Conservation (phyloP, 2,888 invertebrate genomes). For the Monochamus alternatus region DNA sequence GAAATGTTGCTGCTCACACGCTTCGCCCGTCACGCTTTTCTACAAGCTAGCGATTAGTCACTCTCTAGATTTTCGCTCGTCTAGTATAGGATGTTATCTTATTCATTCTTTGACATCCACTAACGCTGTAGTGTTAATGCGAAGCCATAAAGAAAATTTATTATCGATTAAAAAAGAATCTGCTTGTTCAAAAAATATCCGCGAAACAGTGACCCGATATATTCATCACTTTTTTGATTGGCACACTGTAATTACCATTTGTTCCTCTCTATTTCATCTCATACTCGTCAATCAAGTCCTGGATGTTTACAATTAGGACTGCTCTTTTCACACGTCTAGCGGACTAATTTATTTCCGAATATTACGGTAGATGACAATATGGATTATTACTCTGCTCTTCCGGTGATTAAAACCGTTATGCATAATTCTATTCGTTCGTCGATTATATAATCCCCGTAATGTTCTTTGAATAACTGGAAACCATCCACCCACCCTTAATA, state of each 20-base stretch:
- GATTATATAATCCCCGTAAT: not conserved
- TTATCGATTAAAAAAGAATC: not conserved
- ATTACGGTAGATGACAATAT: not conserved
- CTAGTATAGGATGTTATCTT: no score
- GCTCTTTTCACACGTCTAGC: not conserved
- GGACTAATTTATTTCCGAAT: not conserved
- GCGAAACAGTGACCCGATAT: not conserved
- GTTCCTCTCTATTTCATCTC: slow-evolving; percentile 5
- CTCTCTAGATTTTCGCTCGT: no score
- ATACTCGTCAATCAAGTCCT: slow-evolving; percentile 4
- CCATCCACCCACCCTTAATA: not conserved
- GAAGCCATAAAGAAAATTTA: not conserved
- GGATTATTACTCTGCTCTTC: not conserved
- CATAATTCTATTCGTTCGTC: not conserved
- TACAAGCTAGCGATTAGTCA: no score
- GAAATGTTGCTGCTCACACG: no score
- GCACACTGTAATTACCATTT: slow-evolving; percentile 10
- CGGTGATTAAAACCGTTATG: not conserved
- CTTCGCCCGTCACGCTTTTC: no score
- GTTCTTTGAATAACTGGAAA: slow-evolving; percentile 2
- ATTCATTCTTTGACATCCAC: no score
- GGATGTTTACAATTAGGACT: slow-evolving; percentile 5
- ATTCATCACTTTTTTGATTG: slow-evolving; percentile 8
- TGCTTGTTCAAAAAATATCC: slow-evolving; percentile 1
- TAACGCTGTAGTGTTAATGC: no score